Conservation (phyloP, 2,888 invertebrate species). For the Sphecodes monilicornis region DNA sequence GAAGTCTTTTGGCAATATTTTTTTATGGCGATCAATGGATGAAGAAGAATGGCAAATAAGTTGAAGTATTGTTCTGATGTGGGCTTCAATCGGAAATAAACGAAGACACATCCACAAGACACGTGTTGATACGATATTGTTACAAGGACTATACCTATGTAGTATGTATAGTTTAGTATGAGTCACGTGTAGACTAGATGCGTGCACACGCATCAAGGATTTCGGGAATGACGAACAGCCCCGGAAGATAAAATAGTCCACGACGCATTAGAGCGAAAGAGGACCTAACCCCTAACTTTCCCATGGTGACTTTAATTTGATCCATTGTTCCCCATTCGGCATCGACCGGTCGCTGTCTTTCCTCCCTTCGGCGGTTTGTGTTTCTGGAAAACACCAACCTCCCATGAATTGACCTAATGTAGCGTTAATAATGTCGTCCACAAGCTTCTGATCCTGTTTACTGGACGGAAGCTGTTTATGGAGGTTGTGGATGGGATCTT, state of each 20-base stretch:
- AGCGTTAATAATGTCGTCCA: slow-evolving; percentile 2
- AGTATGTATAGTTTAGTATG: slow-evolving; percentile 43
- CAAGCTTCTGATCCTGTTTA: slow-evolving; percentile 2
- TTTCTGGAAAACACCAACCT: slow-evolving; percentile 12
- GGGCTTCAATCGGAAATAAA: too few species aligned
- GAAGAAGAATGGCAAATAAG: too few species aligned
- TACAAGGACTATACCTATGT: neutral
- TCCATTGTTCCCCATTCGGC: slow-evolving; percentile 70
- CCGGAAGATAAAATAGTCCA: slow-evolving; percentile 64
- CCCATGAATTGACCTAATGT: neutral
- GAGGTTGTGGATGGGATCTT: neutral
- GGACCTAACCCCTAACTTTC: slow-evolving; percentile 76
- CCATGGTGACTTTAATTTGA: slow-evolving; percentile 83
- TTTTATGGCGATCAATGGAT: too few species aligned
- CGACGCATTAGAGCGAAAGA: slow-evolving; percentile 80
- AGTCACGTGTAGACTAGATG: slow-evolving; percentile 77
- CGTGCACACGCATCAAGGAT: slow-evolving; percentile 61
- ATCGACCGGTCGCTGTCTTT: slow-evolving; percentile 70
- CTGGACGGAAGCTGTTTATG: neutral
- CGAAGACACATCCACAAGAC: too few species aligned
- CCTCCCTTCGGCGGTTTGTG: slow-evolving; percentile 54
- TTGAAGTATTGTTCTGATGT: too few species aligned
- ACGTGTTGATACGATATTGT: neutral
- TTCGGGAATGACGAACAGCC: slow-evolving; percentile 74
- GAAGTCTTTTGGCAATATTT: too few species aligned